Evolutionary conservation across 2,797 vertebrate species (phyloP).

Genomic region (Chiloscyllium punctatum): DNA sequence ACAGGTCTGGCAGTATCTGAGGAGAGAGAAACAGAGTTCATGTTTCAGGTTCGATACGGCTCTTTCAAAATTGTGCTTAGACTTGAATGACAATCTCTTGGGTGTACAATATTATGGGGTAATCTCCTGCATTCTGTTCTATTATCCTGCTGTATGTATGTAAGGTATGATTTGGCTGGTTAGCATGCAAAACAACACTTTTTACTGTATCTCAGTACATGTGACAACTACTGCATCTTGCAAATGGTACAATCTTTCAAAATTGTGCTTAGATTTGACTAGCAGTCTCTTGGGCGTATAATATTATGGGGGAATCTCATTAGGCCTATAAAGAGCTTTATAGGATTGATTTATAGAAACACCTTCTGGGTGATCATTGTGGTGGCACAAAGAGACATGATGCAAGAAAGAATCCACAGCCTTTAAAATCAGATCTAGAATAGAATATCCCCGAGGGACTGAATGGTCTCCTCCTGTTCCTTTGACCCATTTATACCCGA

Average conservation of each 20-base stretch:
- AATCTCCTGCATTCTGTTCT: background rate
- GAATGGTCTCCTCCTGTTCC: background rate
- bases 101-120: background rate
- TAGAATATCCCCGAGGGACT: background rate
- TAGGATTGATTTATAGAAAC: background rate
- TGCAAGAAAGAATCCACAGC: background rate
- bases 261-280: background rate
- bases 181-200: too few relatives aligned
- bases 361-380: too few relatives aligned
- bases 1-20: too few relatives aligned
- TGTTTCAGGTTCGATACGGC: too few relatives aligned
- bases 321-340: background rate
- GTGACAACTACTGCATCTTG: too few relatives aligned
- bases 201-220: too few relatives aligned
- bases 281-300: background rate
- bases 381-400: too few relatives aligned
- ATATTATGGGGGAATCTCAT: background rate
- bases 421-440: background rate
- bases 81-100: background rate
- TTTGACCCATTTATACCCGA: background rate
- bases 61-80: too few relatives aligned
- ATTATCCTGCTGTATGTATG: too few relatives aligned
- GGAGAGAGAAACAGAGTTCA: too few relatives aligned
- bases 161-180: too few relatives aligned
- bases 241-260: too few relatives aligned